A percentile compares a stretch with the other conserved stretches of the same genome.
These are phyloP conservation scores for Carlito syrichta DNA, from an alignment of 2,113 vertebrate genomes.

Conservation along the genomic window DNA sequence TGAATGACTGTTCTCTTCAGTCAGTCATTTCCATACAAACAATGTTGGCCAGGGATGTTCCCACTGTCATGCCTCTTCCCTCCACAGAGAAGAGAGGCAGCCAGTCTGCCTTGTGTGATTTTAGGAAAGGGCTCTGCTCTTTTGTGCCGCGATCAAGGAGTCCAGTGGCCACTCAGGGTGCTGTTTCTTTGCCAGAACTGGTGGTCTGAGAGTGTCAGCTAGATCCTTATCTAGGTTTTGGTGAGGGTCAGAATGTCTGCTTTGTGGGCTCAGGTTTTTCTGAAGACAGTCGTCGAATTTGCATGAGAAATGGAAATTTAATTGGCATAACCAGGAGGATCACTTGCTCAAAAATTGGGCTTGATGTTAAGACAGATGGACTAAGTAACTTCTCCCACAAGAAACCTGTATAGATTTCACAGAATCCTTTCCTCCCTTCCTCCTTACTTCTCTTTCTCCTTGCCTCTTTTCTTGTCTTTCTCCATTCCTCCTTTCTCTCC, in stretches of 20 bases:
- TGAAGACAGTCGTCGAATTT: neutral
- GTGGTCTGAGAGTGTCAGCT: neutral
- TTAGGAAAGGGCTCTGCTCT: neutral
- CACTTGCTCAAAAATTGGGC: neutral
- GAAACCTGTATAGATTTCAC: neutral
- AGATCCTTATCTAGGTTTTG: neutral
- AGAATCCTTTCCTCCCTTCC: accelerated
- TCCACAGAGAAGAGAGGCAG: neutral
- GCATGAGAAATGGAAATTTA: neutral
- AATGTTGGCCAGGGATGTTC: neutral
- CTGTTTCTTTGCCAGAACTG: neutral
- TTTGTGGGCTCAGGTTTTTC: neutral
- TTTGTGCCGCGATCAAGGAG: neutral
- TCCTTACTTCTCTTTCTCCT: too few species aligned
- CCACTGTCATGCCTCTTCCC: neutral
- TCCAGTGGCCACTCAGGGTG: neutral
- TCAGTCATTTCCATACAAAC: neutral
- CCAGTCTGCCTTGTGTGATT: neutral
- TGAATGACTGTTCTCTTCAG: neutral
- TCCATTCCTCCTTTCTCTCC: neutral
- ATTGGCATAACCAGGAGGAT: neutral
- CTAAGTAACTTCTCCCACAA: neutral
- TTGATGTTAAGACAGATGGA: neutral
- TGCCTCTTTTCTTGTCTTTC: accelerated
- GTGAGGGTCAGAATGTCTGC: conserved; percentile 28